These are phyloP conservation scores for Amiota minor DNA, from an alignment of 2,888 invertebrate species.

Conservation along the genomic window DNA sequence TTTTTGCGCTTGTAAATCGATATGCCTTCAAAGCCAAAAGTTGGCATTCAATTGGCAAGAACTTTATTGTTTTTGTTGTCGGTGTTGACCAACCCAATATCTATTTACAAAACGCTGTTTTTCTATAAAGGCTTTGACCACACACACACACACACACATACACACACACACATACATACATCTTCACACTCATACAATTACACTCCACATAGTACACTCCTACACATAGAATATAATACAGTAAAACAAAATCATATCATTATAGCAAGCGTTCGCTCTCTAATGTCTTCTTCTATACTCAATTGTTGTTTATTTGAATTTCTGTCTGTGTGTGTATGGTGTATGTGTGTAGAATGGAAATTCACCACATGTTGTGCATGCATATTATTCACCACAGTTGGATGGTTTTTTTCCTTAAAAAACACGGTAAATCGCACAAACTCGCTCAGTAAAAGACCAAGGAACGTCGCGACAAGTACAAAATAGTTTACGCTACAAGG, in stretches of 20 bases:
- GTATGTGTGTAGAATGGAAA: background rate
- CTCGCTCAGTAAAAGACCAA: constrained; percentile 55
- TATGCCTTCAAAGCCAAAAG: constrained; percentile 48
- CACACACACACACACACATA: background rate
- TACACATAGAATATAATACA: constrained; percentile 21
- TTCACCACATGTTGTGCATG: constrained; percentile 20
- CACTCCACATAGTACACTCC: constrained; percentile 26
- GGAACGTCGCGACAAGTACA: constrained; percentile 40
- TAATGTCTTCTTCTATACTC: background rate
- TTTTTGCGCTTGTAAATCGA: constrained; percentile 44
- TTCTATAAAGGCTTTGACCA: background rate
- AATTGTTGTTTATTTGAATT: background rate
- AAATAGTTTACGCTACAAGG: background rate
- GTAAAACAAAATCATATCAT: background rate
- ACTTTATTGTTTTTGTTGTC: background rate
- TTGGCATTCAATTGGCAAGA: constrained; percentile 35
- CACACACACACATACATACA: constrained; percentile 8
- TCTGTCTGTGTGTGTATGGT: background rate
- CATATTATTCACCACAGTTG: constrained; percentile 24
- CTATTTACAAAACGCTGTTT: constrained; percentile 28
- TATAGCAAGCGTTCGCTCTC: constrained; percentile 30
- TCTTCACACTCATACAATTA: background rate
- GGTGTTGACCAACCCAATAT: constrained; percentile 10
- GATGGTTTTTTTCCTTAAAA: constrained; percentile 10
- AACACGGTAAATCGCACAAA: background rate